Percentiles rank a stretch among this genome's conserved stretches.
phyloP scores from a whole-genome alignment of 53 echinoderm and acorn worm species.

The Mesocentrotus franciscanus region DNA sequence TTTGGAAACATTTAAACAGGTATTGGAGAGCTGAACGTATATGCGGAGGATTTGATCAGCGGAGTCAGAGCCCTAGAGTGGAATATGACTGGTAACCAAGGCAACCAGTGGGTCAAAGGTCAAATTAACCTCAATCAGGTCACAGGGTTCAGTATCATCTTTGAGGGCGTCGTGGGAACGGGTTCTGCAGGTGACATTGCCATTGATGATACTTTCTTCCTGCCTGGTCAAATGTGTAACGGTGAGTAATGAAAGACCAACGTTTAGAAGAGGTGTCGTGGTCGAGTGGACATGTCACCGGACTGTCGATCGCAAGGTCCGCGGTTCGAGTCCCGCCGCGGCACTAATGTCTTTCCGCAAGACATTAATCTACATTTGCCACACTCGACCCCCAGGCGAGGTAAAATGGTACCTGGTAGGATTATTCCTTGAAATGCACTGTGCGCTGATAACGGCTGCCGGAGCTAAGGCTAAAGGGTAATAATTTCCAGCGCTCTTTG shows the following conservation, averaged over 20 bases:
- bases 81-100: slow-evolving; percentile 48
- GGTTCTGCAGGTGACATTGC: slow-evolving; percentile 44
- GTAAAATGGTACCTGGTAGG: no score
- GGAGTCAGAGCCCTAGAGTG: neutral
- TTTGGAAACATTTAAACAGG: neutral
- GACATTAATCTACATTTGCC: no score
- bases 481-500: no score
- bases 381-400: no score
- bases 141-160: slow-evolving; percentile 21
- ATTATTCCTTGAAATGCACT: no score
- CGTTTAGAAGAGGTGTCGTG: no score
- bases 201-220: slow-evolving; percentile 45
- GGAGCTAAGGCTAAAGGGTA: no score
- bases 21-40: slow-evolving; percentile 31
- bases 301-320: no score
- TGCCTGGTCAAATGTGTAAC: slow-evolving; percentile 35
- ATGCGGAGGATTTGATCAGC: neutral
- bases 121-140: neutral
- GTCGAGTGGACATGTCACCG: no score
- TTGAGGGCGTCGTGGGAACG: slow-evolving; percentile 26
- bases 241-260: neutral
- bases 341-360: no score
- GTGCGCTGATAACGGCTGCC: no score
- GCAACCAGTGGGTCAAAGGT: slow-evolving; percentile 49
- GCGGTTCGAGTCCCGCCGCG: no score